Evolutionary conservation across 2,888 invertebrate species (phyloP), one percentile per base, ranked within the genome.

Genomic region (Tipula confusa): DNA sequence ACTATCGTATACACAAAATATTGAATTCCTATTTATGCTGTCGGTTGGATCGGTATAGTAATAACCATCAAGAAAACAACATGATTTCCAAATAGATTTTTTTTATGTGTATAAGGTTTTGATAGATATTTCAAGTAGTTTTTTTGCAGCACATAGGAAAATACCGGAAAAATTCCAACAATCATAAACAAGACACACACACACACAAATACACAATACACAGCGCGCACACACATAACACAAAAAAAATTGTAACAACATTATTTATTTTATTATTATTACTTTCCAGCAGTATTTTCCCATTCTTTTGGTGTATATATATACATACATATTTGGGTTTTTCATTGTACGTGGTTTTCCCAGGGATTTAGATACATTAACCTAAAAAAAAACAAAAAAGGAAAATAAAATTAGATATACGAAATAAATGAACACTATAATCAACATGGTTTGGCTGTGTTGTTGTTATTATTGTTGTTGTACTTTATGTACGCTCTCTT

Each of bases 41-140:
- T 24, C 64, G 24, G 24, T 64, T n/a, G n/a, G n/a, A n/a, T 64
- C 24, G 64, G 24, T 64, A 64, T 64, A 64, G 24, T 64, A 24
- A 64, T 24, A 64, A 64, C 24, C 64, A 64, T 64, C 64, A 64
- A 64, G 64, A 24, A 64, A 64, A 64, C 64, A 64, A 64, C 64
- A 64, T 64, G 64, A 64, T 24, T 64, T 64, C 64, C 24, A 64
- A 64, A 18, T 64, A n/a, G n/a, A 64, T 64, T 64, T 48, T 48
- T 15, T 48, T 48, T 48, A 18, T 64, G 64, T 43, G 15, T 43
- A 43, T 43, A 64, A 6, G 64, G 9, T 24, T 64, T 64, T 64
- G 64, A 64, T 64, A 64, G 64, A 64, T 64, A 64, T 64, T 64
- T 64, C 64, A 64, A 64, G 64, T 64, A 64, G 64, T 64, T 64